Conservation (phyloP, 1,140 invertebrate species). For the Macrostomum lignano region DNA sequence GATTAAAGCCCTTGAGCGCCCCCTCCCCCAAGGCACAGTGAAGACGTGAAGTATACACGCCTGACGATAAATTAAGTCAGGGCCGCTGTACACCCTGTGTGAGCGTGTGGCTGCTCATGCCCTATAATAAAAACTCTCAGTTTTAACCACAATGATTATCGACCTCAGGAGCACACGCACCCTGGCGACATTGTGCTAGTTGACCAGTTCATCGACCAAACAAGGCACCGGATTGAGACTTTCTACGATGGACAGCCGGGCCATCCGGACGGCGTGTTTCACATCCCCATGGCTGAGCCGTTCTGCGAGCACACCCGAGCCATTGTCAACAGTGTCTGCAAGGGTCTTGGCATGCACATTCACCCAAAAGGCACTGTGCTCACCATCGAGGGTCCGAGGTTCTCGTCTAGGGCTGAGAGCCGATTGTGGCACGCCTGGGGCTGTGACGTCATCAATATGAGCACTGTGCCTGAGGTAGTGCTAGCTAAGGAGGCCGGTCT, state of each 20-base stretch:
- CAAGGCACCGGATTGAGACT: slow-evolving; percentile 40
- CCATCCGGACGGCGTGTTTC: slow-evolving; percentile 43
- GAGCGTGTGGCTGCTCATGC: too few species aligned
- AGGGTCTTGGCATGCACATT: slow-evolving; percentile 32
- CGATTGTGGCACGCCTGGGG: slow-evolving; percentile 55
- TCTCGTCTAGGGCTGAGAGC: slow-evolving; percentile 71
- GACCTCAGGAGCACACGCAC: slow-evolving; percentile 46
- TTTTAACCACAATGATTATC: too few species aligned
- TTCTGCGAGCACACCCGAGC: slow-evolving; percentile 43
- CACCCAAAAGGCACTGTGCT: slow-evolving; percentile 51
- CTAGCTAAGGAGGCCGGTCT: slow-evolving; percentile 76
- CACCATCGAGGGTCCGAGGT: slow-evolving; percentile 70
- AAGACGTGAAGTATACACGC: too few species aligned
- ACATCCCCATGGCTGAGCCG: slow-evolving; percentile 62
- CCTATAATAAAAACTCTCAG: too few species aligned
- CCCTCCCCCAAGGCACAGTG: too few species aligned
- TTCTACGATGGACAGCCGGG: slow-evolving; percentile 51
- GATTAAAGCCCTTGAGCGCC: too few species aligned
- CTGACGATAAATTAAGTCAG: too few species aligned
- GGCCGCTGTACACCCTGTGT: too few species aligned
- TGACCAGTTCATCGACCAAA: slow-evolving; percentile 70
- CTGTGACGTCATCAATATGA: slow-evolving; percentile 78
- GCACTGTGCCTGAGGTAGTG: slow-evolving; percentile 63
- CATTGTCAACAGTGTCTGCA: slow-evolving; percentile 37
- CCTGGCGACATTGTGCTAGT: slow-evolving; percentile 65